Percentiles rank a stretch among this genome's conserved stretches.
Conservation (phyloP, 2,888 invertebrate species). For the Carabus problematicus region DNA sequence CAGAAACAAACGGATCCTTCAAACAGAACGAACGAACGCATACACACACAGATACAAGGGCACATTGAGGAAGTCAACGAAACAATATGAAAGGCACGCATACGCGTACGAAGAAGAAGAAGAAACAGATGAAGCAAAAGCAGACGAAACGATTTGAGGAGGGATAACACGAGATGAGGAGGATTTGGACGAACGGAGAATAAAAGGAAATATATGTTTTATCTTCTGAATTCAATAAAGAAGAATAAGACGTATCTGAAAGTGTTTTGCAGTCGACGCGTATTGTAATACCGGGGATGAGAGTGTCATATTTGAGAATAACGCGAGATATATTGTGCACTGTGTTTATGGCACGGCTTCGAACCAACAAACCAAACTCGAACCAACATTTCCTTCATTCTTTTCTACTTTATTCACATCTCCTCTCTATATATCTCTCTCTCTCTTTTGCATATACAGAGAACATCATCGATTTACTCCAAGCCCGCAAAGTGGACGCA, state of each 20-base stretch:
- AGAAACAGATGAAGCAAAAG: slow-evolving; percentile 15
- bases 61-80: neutral
- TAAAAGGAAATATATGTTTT: slow-evolving; percentile 39
- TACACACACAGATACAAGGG: too few relatives aligned
- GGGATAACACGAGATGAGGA: slow-evolving; percentile 36
- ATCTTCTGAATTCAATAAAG: slow-evolving; percentile 40
- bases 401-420: neutral
- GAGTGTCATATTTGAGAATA: slow-evolving; percentile 35
- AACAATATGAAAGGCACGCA: neutral
- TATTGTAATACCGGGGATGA: slow-evolving; percentile 32
- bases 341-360: slow-evolving; percentile 29
- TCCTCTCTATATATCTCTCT: neutral
- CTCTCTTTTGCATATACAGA: too few relatives aligned
- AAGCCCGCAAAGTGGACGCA: too few relatives aligned
- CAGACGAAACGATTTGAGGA: slow-evolving; percentile 29
- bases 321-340: slow-evolving; percentile 26
- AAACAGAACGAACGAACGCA: too few relatives aligned
- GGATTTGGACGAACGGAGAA: slow-evolving; percentile 36
- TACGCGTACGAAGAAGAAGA: slow-evolving; percentile 1
- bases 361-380: neutral
- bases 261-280: slow-evolving; percentile 34
- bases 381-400: slow-evolving; percentile 13
- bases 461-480: too few relatives aligned
- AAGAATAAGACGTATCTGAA: slow-evolving; percentile 38
- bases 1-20: slow-evolving; percentile 11